Conservation (phyloP, 2,888 invertebrate genomes). For the Heteromyza rotundicornis region DNA sequence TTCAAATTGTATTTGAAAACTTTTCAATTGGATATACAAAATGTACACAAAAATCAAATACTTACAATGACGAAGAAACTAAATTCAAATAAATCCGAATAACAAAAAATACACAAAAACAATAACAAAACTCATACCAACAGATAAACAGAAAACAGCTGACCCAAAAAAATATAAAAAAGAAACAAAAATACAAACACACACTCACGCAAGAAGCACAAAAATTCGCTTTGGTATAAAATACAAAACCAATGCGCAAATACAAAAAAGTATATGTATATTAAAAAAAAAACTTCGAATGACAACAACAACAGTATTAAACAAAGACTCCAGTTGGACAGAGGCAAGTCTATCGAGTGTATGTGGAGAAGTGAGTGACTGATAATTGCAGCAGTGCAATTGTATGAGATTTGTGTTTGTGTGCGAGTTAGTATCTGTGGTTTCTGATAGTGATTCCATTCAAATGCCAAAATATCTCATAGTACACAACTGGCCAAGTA, state of each 20-base stretch:
- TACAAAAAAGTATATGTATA: not conserved
- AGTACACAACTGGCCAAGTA: no score
- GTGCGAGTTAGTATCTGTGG: no score
- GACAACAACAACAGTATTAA: conserved; percentile 1
- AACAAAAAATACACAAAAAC: not conserved
- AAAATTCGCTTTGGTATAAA: not conserved
- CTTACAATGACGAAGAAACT: no score
- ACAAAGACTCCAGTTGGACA: conserved; percentile 13
- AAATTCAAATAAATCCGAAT: no score
- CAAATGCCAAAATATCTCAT: no score
- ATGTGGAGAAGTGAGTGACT: not conserved
- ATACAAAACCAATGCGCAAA: conserved; percentile 15
- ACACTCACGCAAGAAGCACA: not conserved
- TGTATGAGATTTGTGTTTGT: no score
- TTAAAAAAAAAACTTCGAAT: conserved; percentile 10
- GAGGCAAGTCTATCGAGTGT: not conserved
- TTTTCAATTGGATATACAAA: no score
- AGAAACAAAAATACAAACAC: not conserved
- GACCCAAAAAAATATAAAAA: conserved; percentile 14
- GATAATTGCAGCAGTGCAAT: conserved; percentile 6
- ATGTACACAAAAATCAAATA: no score
- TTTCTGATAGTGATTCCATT: no score
- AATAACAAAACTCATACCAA: not conserved
- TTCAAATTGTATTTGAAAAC: no score
- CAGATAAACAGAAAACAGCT: conserved; percentile 23